Conservation (phyloP, 2,888 invertebrate genomes). For the Brachyptera putata region DNA sequence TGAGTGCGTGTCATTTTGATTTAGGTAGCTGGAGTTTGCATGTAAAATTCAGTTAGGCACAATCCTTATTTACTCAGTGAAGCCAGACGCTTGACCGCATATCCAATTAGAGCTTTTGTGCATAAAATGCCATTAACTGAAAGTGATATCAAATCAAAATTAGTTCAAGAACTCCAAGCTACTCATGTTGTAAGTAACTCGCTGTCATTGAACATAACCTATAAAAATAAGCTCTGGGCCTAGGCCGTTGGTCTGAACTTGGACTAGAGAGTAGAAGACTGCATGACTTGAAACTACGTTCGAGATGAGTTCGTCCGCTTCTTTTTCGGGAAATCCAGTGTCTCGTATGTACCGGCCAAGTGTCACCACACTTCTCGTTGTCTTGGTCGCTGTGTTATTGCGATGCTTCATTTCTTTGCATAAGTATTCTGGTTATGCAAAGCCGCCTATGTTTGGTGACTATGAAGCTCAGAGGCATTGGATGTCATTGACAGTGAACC, state of each 20-base stretch:
- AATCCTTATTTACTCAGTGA: too few relatives aligned
- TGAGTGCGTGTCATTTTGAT: too few relatives aligned
- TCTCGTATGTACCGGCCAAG: too few relatives aligned
- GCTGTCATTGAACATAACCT: background rate
- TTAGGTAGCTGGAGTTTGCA: too few relatives aligned
- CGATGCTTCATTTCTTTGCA: conserved; percentile 71
- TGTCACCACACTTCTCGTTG: conserved; percentile 41
- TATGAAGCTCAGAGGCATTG: conserved; percentile 99
- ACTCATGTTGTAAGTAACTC: conserved; percentile 64
- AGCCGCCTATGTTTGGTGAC: conserved; percentile 93
- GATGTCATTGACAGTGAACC: conserved; percentile 94
- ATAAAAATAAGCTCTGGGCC: background rate
- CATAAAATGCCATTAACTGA: conserved; percentile 59
- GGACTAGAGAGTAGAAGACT: background rate
- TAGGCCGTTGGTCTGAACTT: background rate
- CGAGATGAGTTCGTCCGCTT: background rate
- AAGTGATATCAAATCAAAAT: conserved; percentile 61
- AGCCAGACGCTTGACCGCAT: too few relatives aligned
- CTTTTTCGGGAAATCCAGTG: too few relatives aligned
- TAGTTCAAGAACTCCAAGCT: conserved; percentile 62
- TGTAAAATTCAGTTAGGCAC: too few relatives aligned
- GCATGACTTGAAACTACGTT: background rate
- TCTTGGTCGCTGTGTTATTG: conserved; percentile 58
- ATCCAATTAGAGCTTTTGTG: too few relatives aligned
- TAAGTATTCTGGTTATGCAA: conserved; percentile 74